Evolutionary conservation across 2,113 vertebrate species (phyloP), one percentile per base, ranked within the genome.

Genomic region (Abramis brama): DNA sequence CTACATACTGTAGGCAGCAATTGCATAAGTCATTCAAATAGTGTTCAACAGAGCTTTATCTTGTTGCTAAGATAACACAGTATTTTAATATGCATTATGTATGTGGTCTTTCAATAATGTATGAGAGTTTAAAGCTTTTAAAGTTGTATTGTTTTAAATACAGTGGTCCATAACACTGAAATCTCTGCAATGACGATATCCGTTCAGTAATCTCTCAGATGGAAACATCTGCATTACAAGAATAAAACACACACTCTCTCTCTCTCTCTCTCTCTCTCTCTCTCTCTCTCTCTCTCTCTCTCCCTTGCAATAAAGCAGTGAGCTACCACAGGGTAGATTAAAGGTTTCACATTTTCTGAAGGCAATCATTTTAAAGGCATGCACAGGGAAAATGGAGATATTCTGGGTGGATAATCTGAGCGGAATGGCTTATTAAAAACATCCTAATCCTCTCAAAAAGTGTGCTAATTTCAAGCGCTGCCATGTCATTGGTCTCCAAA

Each of bases 331-430:
- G 64, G n/a, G 30, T 74, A 80, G 84, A 84, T 84, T 86, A 82
- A 60, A 85, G 66, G 73, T 85, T 79, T 81, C 50, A 36, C 36
- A 80, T 85, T 59, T 87, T 88, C 79, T 83, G 84, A 79, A 5
- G 86, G 81, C 85, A 87, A 90, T 89, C 89, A 87, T 80, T 87
- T 88, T 86, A 80, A 79, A 86, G 66, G 64, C 60, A 74, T 85
- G 83, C 88, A 60, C 47, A 19, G 13, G 15, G 39, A 52, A 85
- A 77, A 79, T 19, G 74, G 21, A 62, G 80, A 83, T 66, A 79
- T 88, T 80, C 85, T 60, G 13, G 86, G 79, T 11, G 55, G 80
- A 55, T 88, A 86, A 90, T 87, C 86, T 64, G 83, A 88, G 71
- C 55, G 21, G 73, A 86, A 85, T 47, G 59, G 27, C 36, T 85